Evolutionary conservation across 1,140 invertebrate species (phyloP), one percentile per base, ranked within the genome.

Genomic region (Tachypleus tridentatus): DNA sequence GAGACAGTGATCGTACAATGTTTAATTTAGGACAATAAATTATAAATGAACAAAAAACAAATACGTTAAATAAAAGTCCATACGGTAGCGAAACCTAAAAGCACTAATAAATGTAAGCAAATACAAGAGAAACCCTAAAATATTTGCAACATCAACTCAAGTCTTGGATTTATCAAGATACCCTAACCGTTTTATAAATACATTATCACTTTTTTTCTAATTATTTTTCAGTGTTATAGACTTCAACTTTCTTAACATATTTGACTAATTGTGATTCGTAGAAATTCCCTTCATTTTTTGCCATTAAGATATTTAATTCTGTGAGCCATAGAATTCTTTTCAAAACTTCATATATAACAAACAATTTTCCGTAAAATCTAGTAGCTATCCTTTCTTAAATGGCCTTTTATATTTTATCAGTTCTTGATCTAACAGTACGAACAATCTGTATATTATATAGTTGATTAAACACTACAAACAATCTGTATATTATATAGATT

Each of bases 321-420:
- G 63, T 65, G 60, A 51, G 65, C 58, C 8, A 69, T 49, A 49
- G 29, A 48, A 60, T 65, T 29, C 29, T 29, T 29, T 67, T 62
- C 29, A 70, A 59, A 11, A 66, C 54, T 66, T 74, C 57, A 61
- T 53, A 56, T 61, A 74, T 70, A 51, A 57, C 68, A 64, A 70
- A 74, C 51, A 70, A 51, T 63, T 74, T 48, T 67, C 64, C 7
- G 63, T 70, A 64, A 69, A 74, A 49, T 67, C 69, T 5, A 70
- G 68, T 10, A 64, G n/a, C 68, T 71, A 74, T 3, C 67, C 69
- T 67, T 69, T 70, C 11, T 58, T 58, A 60, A 74, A 69, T 64
- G 57, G 47, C 51, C 66, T 56, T 51, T 68, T n/a, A 58, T 71
- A 60, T 56, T 65, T 70, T n/a, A n/a, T n/a, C n/a, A n/a, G n/a